Evolutionary conservation across 2,797 vertebrate species (phyloP).

Genomic region (Tympanoctomys barrerae): DNA sequence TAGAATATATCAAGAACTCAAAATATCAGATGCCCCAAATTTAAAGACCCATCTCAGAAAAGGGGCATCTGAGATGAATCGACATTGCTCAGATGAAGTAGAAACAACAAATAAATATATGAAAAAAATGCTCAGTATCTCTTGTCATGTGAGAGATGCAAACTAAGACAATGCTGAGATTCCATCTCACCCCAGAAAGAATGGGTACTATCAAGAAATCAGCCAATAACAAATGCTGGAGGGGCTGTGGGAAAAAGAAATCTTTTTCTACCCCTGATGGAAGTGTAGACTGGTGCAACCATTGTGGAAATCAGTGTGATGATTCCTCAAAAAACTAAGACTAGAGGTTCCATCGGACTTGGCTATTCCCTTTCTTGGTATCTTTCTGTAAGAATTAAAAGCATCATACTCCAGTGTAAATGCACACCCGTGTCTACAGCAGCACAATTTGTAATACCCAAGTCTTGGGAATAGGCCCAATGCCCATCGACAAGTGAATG

Average conservation of each 20-base stretch:
- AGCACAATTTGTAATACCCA: neutral
- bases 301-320: neutral
- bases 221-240: neutral
- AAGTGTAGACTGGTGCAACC: neutral
- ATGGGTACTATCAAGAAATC: neutral
- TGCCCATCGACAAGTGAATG: neutral
- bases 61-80: neutral
- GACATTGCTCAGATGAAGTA: neutral
- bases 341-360: neutral
- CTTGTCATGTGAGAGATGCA: neutral
- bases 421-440: neutral
- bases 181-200: neutral
- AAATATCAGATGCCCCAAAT: neutral
- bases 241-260: neutral
- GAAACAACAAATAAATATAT: neutral
- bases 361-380: neutral
- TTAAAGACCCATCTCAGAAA: neutral
- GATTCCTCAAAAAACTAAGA: no score
- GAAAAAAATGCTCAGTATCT: neutral
- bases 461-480: neutral
- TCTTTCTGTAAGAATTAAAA: neutral
- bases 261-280: neutral
- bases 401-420: neutral
- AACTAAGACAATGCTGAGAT: neutral
- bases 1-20: neutral